phyloP scores from a whole-genome alignment of 2,888 invertebrate species.

The Tenthredo amoena region DNA sequence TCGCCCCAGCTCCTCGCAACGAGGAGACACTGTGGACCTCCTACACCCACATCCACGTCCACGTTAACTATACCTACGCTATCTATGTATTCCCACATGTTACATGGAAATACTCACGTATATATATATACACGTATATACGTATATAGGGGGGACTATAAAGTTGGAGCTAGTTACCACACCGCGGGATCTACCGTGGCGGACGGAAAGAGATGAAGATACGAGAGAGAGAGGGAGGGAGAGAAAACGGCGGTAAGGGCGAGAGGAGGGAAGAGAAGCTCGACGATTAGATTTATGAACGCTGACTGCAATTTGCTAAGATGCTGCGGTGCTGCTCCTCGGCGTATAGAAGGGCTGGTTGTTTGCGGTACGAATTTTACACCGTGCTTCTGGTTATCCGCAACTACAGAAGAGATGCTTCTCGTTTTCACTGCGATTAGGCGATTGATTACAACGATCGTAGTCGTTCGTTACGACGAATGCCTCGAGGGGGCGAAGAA shows the following conservation, averaged over 20 bases:
- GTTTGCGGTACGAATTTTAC: background rate
- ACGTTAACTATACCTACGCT: background rate
- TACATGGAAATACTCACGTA: background rate
- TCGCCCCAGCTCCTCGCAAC: background rate
- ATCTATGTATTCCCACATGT: background rate
- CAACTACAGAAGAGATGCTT: background rate
- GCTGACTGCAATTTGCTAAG: constrained; percentile 63
- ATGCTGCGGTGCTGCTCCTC: constrained; percentile 50
- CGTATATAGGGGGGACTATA: constrained; percentile 51
- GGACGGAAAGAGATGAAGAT: background rate
- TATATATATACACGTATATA: background rate
- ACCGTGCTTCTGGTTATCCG: constrained; percentile 3
- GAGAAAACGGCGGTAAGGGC: constrained; percentile 14
- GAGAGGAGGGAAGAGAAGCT: constrained; percentile 49
- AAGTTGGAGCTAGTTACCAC: constrained; percentile 56
- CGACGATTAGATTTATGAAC: constrained; percentile 67
- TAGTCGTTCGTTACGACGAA: background rate
- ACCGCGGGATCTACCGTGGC: background rate
- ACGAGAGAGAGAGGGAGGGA: background rate
- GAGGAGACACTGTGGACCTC: background rate
- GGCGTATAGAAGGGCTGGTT: constrained; percentile 18
- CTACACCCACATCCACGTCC: background rate
- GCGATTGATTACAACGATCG: background rate
- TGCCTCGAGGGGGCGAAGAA: background rate
- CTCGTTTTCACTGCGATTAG: background rate